Evolutionary conservation across 2,797 vertebrate genomes (phyloP).

Genomic region (Rhinichthys osculus): DNA sequence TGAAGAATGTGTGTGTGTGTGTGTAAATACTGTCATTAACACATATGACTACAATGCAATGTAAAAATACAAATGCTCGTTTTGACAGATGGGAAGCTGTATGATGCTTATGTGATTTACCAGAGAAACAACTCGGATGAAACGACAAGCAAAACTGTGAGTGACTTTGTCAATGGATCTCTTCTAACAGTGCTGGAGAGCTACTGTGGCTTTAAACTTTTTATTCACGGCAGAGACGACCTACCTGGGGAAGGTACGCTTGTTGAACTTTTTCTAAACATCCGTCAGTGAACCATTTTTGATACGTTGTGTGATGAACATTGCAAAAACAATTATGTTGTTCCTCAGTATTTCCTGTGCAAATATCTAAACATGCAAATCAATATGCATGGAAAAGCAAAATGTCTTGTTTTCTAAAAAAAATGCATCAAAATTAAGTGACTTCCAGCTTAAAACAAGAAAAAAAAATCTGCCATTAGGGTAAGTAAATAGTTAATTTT

Average conservation of each 20-base stretch:
- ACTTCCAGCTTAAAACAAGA: neutral
- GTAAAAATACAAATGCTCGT: neutral
- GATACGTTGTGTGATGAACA: neutral
- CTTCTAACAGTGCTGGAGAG: constrained; percentile 84
- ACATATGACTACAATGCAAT: neutral
- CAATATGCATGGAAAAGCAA: neutral
- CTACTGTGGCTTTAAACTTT: constrained; percentile 83
- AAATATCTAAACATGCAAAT: neutral
- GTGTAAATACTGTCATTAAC: too few species aligned
- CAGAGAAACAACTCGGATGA: constrained; percentile 65
- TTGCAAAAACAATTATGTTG: neutral
- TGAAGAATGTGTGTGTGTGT: neutral
- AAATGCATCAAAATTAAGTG: neutral
- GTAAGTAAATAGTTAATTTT: neutral
- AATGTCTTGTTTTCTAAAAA: neutral
- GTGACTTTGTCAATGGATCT: constrained; percentile 76
- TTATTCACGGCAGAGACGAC: constrained; percentile 86
- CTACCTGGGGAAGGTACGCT: constrained; percentile 85
- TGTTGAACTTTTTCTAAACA: neutral
- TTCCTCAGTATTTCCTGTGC: neutral
- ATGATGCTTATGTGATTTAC: constrained; percentile 84
- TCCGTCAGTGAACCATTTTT: neutral
- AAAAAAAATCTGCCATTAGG: neutral
- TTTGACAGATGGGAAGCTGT: constrained; percentile 74
- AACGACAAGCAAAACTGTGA: constrained; percentile 64